These are phyloP conservation scores for Cantharis flavilabris DNA, from an alignment of 2,888 invertebrate genomes.

Conservation along the genomic window DNA sequence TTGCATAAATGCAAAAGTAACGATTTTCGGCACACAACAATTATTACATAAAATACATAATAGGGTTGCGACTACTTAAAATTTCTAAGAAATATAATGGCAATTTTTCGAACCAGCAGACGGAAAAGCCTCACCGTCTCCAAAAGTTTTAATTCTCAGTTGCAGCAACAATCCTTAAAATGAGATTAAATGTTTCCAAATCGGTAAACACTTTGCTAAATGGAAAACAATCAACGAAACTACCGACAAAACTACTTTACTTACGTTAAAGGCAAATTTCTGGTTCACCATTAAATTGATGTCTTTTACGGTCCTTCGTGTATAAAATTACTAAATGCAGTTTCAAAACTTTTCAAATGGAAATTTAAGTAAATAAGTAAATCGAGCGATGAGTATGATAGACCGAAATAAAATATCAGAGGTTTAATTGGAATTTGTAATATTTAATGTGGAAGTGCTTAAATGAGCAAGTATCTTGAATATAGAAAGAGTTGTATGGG, in stretches of 20 bases:
- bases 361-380: neutral
- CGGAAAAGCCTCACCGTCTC: conserved; percentile 18
- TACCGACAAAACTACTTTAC: conserved; percentile 13
- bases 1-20: neutral
- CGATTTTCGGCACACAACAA: neutral
- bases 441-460: neutral
- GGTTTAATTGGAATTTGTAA: conserved; percentile 3
- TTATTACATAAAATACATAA: neutral
- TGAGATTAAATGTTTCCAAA: conserved; percentile 31
- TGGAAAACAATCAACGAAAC: conserved; percentile 22
- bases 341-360: neutral
- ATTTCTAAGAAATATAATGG: conserved; percentile 4
- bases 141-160: conserved; percentile 14
- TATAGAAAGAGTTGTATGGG: conserved; percentile 18
- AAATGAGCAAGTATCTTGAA: neutral
- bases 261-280: neutral
- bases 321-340: neutral
- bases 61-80: neutral
- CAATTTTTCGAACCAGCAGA: conserved; percentile 16
- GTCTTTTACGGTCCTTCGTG: neutral
- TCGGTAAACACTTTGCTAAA: conserved; percentile 29
- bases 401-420: neutral
- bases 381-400: neutral
- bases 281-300: conserved; percentile 4
- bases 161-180: conserved; percentile 13